Conservation (phyloP, 2,888 invertebrate species). For the Oscheius sp. region DNA sequence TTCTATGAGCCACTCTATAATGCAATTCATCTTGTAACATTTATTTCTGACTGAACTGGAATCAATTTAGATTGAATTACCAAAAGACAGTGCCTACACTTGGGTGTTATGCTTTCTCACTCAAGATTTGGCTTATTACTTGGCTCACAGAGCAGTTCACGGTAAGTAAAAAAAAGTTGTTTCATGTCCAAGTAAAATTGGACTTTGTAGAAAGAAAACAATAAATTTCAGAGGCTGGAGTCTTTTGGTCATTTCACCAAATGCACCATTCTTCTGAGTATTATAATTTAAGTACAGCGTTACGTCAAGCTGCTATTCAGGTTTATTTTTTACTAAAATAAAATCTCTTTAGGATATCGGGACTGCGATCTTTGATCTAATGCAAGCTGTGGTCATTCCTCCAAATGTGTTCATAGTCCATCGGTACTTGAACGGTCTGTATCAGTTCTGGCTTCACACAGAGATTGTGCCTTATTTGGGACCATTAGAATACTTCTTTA, state of each 20-base stretch:
- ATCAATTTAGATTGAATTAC: conserved; percentile 74
- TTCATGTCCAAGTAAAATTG: too few species aligned
- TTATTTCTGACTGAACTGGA: background rate
- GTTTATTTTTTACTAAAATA: too few species aligned
- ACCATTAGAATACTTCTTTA: conserved; percentile 84
- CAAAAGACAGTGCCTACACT: conserved; percentile 17
- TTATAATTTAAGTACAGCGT: conserved; percentile 84
- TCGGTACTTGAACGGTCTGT: conserved; percentile 85
- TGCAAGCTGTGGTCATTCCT: conserved; percentile 80
- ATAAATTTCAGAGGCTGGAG: conserved; percentile 79
- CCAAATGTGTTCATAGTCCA: conserved; percentile 80
- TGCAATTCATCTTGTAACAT: conserved; percentile 75
- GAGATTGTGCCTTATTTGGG: conserved; percentile 79
- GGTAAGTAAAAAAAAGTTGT: conserved; percentile 74
- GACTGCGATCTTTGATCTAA: conserved; percentile 69
- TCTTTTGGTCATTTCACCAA: conserved; percentile 87
- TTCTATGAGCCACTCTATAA: conserved; percentile 78
- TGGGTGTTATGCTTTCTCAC: conserved; percentile 83
- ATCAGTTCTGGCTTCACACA: conserved; percentile 92
- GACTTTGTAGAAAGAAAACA: too few species aligned
- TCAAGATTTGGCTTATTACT: conserved; percentile 87
- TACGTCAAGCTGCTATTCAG: conserved; percentile 78
- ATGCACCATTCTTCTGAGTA: conserved; percentile 89
- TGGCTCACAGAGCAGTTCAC: conserved; percentile 87
- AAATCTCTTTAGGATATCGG: background rate